Conservation (phyloP, 2,797 vertebrate species). For the Hemitrygon akajei region DNA sequence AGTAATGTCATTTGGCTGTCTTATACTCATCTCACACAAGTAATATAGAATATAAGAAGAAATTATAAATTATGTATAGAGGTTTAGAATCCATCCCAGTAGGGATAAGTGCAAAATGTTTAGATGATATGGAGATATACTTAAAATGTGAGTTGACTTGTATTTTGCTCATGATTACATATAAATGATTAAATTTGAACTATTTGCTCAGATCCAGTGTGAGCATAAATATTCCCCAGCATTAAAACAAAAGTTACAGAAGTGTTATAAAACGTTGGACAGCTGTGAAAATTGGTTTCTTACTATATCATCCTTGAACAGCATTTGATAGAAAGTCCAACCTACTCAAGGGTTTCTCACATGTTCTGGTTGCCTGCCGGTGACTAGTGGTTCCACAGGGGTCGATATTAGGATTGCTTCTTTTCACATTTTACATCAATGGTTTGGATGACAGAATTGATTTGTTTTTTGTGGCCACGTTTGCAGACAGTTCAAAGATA, state of each 20-base stretch:
- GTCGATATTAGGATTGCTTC: no score
- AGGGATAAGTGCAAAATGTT: background rate
- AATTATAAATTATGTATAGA: background rate
- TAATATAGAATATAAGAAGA: background rate
- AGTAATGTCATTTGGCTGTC: background rate
- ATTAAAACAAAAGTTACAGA: background rate
- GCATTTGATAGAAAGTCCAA: background rate
- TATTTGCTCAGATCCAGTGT: background rate
- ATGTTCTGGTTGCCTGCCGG: no score
- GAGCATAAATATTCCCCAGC: background rate
- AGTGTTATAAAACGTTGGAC: background rate
- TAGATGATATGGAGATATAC: background rate
- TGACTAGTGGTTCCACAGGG: no score
- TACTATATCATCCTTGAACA: no score
- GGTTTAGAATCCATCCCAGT: background rate
- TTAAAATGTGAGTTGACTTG: background rate
- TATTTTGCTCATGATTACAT: background rate
- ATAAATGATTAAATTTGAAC: background rate
- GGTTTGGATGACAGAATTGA: no score
- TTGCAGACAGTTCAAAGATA: no score
- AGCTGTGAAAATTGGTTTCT: background rate
- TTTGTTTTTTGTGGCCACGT: no score
- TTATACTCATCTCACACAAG: background rate
- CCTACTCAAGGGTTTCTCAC: background rate
- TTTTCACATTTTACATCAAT: no score